phyloP scores from a whole-genome alignment of 1,140 invertebrate genomes.

The Campodea augens region DNA sequence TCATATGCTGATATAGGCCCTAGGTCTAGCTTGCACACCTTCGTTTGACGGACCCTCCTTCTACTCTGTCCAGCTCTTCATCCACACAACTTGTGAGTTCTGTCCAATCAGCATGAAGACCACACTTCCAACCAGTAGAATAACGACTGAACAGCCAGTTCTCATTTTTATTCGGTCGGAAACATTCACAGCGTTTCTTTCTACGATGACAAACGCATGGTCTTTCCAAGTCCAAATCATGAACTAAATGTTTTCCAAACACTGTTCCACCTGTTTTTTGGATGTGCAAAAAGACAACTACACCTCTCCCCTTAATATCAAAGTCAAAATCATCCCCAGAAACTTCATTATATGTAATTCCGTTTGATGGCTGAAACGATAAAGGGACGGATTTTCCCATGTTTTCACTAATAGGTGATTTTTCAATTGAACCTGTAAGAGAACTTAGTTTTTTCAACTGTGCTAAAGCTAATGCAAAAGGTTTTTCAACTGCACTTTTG shows the following conservation, averaged over 20 bases:
- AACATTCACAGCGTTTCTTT: conserved; percentile 78
- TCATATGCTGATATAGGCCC: too few relatives aligned
- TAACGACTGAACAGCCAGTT: conserved; percentile 97
- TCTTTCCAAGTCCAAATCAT: conserved; percentile 72
- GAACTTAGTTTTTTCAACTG: conserved; percentile 14
- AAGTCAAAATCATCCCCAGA: conserved; percentile 68
- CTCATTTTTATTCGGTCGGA: conserved; percentile 70
- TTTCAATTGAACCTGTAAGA: background rate
- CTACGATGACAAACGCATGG: conserved; percentile 71
- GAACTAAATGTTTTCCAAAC: conserved; percentile 84
- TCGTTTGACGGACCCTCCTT: conserved; percentile 54
- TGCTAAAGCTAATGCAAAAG: conserved; percentile 17
- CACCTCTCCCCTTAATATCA: conserved; percentile 78
- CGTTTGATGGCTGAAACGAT: conserved; percentile 20
- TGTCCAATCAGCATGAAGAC: conserved; percentile 95
- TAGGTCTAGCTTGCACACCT: too few relatives aligned
- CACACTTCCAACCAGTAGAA: conserved; percentile 97
- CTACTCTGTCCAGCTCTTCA: conserved; percentile 63
- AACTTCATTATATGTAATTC: conserved; percentile 52
- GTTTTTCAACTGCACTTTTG: conserved; percentile 23
- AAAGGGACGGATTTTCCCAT: conserved; percentile 32
- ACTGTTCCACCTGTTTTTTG: conserved; percentile 91
- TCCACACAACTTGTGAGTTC: conserved; percentile 82
- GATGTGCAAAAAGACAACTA: conserved; percentile 96
- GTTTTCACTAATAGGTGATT: conserved; percentile 30